Conservation (phyloP, 2,888 invertebrate species). For the Ochropleura plecta region DNA sequence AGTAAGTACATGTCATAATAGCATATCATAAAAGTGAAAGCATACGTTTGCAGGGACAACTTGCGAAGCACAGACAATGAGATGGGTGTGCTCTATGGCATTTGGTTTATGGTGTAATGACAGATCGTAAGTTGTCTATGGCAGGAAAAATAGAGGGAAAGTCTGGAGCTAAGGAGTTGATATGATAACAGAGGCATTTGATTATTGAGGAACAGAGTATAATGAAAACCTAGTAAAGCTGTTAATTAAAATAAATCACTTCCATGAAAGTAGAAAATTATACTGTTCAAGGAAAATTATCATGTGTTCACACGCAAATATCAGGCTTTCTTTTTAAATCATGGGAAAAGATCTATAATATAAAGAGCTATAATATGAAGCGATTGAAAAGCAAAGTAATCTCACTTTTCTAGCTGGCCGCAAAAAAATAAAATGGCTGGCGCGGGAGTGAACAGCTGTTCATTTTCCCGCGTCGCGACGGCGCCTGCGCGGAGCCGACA, state of each 20-base stretch:
- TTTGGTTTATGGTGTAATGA: constrained; percentile 72
- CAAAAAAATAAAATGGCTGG: constrained; percentile 57
- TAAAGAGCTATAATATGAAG: constrained; percentile 1
- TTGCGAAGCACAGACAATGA: constrained; percentile 70
- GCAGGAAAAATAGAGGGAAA: constrained; percentile 72
- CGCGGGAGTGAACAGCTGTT: constrained; percentile 62
- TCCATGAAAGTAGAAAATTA: constrained; percentile 14
- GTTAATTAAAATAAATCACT: constrained; percentile 27
- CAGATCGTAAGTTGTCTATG: constrained; percentile 65
- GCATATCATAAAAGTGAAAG: constrained; percentile 70
- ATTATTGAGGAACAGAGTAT: constrained; percentile 18
- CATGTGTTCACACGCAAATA: constrained; percentile 48
- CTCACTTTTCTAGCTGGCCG: constrained; percentile 57
- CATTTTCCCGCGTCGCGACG: constrained; percentile 78
- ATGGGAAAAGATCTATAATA: constrained; percentile 50
- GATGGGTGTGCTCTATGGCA: constrained; percentile 76
- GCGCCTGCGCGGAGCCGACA: constrained; percentile 73
- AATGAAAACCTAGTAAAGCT: background rate
- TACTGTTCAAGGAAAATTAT: constrained; percentile 19
- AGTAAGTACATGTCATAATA: constrained; percentile 68
- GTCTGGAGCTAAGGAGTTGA: constrained; percentile 42
- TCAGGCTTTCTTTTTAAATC: constrained; percentile 43
- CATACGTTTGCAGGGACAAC: constrained; percentile 62
- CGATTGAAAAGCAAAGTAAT: constrained; percentile 54
- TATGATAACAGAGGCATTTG: background rate